Base-by-base conservation (phyloP, 2,888 invertebrate genomes). In the Antheraea yamamai region DNA sequence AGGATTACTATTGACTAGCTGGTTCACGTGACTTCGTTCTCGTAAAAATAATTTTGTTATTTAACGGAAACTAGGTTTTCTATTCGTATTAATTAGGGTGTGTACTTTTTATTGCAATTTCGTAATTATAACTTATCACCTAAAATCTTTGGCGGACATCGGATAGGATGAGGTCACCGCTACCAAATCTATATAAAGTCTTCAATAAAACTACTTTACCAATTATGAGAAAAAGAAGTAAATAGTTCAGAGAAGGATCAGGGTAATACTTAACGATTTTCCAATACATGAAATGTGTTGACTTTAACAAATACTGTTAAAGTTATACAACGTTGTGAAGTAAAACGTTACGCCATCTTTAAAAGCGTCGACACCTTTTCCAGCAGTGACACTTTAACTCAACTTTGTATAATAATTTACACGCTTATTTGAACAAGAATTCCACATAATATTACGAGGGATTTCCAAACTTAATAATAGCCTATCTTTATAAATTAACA, bases 391-490 rank as follows among this genome's bases (percentile, higher is more conserved):
- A 70, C 20, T 70, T 39, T 39, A 70, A 70, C 68, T 68, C 16
- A 68, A 68, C 39, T 70, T 39, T 70, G 70, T 70, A n/a, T 70
- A 39, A 39, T 70, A 35, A n/a, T 70, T 70, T 70, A 70, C 70
- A 70, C 39, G 39, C 39, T 39, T 70, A 70, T 70, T 39, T 70
- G 39, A 7, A 39, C 23, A 39, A 39, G 70, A 70, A 70, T 70
- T 39, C 39, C 70, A 39, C 23, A 70, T 39, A 20, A 70, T 70
- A 70, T 70, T n/a, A 70, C 39, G 4, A 70, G 39, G n/a, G 30
- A 66, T 66, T 66, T 66, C 26, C 64, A 26, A 61, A 16, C 14
- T 14, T 66, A 26, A 66, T 66, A 66, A 66, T 30, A 66, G 30
- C 14, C 26, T 66, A 66, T 16, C 64, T 30, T 61, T 61, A 16